Base-by-base conservation (phyloP, 64 coral and sea anemone species). In the Pocillopora damicornis region DNA sequence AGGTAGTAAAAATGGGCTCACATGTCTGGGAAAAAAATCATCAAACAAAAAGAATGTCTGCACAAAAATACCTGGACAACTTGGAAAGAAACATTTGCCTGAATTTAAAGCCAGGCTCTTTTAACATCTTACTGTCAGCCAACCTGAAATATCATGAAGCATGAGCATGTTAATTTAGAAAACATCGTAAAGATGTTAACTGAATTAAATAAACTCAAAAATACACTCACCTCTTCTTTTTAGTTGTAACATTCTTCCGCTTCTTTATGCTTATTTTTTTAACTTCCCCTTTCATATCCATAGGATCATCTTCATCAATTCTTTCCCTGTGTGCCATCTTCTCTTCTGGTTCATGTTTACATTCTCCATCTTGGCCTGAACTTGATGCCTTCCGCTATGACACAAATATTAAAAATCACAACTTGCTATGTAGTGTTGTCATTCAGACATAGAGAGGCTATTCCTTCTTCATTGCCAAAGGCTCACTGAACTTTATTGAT, bases 71-170 rank as follows among this genome's bases (percentile, higher is more conserved):
- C 76, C 74, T 69, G 51, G 37, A 68, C 7, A 92, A 86, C 42
- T 87, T 92, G 22, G 90, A 77, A 22, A 95, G 78, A n/a, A 87
- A 80, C 13, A 95, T 86, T 30, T 95, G 90, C 14, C 94, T 89
- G 64, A 95, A 95, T 42, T 71, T 88, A 67, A 86, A 89, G 36
- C 94, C 94, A 38, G 90, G 94, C 60, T 95, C 80, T 16, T 95
- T 95, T 61, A 89, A 65, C 4, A 87, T 71, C 62, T 92, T 95
- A 72, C 86, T 88, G 72, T 92, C 90, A 63, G 87, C 58, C 87
- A 92, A 64, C 76, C 94, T 92, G 68, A 36, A 75, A 79, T 78
- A 17, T 76, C 61, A 59, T 23, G 61, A 61, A 58, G 16, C 10
- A 62, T 58, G 30, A 15, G 15, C 11, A 34, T 25, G 73, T 61